Evolutionary conservation across 2,113 vertebrate species (phyloP).

Genomic region (Apteryx mantelli): DNA sequence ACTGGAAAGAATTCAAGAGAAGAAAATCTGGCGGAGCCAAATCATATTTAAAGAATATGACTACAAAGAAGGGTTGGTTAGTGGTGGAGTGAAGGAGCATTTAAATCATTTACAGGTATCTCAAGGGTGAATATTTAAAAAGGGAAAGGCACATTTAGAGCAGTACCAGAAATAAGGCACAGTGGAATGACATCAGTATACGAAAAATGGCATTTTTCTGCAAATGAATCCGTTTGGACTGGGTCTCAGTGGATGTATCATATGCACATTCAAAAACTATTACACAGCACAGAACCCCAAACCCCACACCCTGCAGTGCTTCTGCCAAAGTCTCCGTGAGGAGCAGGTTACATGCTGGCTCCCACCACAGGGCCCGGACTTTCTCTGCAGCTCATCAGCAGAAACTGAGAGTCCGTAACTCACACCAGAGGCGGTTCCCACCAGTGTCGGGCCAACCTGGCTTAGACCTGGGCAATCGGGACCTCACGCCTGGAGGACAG

Average conservation of each 20-base stretch:
- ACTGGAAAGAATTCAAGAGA: conserved; percentile 51
- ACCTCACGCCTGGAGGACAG: no score
- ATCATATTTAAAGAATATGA: conserved; percentile 23
- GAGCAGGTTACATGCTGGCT: neutral
- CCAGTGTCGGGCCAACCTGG: no score
- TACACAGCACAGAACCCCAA: neutral
- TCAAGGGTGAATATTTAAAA: neutral
- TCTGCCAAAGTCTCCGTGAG: no score
- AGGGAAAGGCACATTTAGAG: neutral
- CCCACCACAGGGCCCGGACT: no score
- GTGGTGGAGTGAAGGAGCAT: neutral
- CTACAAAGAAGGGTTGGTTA: conserved; percentile 12
- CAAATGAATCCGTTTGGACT: neutral
- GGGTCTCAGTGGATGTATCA: neutral
- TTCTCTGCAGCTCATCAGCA: neutral
- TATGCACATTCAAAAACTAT: neutral
- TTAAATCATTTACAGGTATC: neutral
- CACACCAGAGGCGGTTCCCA: neutral
- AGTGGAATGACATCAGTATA: neutral
- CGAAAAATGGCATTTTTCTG: neutral
- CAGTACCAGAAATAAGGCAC: neutral
- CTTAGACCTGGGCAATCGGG: no score
- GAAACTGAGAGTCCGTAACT: neutral
- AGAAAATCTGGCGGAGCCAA: conserved; percentile 46
- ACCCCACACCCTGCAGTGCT: neutral